These are phyloP conservation scores for Gnathonemus echidnorhynchus DNA, from an alignment of 2,113 vertebrate genomes.

Conservation along the genomic window DNA sequence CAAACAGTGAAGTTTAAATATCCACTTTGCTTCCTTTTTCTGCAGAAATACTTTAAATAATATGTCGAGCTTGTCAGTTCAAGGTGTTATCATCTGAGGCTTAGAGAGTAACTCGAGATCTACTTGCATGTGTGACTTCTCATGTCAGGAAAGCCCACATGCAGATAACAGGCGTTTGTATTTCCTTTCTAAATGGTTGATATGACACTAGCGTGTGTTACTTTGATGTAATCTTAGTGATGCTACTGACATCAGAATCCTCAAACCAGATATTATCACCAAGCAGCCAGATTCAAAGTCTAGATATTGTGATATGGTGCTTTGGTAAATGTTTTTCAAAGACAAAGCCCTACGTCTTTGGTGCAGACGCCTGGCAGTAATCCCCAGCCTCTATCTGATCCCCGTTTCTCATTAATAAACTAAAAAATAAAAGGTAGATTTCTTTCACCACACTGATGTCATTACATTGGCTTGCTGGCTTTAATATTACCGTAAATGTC, in stretches of 20 bases:
- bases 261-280: background rate
- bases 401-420: background rate
- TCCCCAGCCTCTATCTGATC: background rate
- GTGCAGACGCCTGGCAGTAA: background rate
- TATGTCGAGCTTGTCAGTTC: background rate
- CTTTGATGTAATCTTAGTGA: background rate
- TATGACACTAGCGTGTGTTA: background rate
- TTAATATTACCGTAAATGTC: background rate
- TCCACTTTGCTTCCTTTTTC: background rate
- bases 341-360: background rate
- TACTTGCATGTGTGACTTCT: background rate
- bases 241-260: background rate
- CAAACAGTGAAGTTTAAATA: background rate
- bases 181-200: background rate
- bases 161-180: background rate
- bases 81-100: background rate
- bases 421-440: background rate
- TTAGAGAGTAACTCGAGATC: background rate
- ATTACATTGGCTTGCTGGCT: background rate
- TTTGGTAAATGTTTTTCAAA: background rate
- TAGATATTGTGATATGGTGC: background rate
- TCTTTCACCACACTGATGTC: background rate
- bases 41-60: background rate
- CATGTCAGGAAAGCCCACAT: background rate
- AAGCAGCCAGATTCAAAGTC: background rate